Evolutionary conservation across 2,888 invertebrate species (phyloP).

Genomic region (Xestia ashworthii): DNA sequence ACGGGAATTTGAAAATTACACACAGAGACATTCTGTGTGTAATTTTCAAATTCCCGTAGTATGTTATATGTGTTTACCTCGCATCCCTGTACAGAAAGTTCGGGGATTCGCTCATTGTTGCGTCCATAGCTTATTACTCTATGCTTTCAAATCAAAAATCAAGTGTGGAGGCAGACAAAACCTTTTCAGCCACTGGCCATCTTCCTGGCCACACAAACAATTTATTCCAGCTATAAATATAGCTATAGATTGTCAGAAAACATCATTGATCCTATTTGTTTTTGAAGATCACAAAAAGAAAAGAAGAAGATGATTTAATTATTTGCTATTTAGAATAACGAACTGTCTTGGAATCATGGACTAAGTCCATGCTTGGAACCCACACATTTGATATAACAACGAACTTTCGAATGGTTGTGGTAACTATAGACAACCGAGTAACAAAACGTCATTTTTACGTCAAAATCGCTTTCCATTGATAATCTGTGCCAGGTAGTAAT

Average conservation of each 20-base stretch:
- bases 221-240: neutral
- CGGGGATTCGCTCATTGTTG: neutral
- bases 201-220: no score
- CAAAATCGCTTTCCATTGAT: constrained; percentile 50
- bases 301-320: neutral
- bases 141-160: neutral
- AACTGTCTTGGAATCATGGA: no score
- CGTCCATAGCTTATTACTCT: neutral
- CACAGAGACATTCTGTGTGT: no score
- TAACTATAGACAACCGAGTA: constrained; percentile 14
- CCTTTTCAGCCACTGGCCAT: neutral
- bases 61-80: neutral
- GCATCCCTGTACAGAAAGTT: neutral
- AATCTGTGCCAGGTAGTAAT: constrained; percentile 57
- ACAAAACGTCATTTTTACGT: constrained; percentile 44
- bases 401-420: neutral
- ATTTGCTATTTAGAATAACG: no score
- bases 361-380: no score
- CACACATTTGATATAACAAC: neutral
- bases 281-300: neutral
- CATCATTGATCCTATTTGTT: neutral
- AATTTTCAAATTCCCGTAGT: neutral
- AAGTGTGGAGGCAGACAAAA: neutral
- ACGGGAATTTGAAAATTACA: no score
- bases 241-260: no score